A percentile compares a stretch with the other conserved stretches of the same genome.
Conservation (phyloP, 2,113 vertebrate genomes). For the Callipepla californica region DNA sequence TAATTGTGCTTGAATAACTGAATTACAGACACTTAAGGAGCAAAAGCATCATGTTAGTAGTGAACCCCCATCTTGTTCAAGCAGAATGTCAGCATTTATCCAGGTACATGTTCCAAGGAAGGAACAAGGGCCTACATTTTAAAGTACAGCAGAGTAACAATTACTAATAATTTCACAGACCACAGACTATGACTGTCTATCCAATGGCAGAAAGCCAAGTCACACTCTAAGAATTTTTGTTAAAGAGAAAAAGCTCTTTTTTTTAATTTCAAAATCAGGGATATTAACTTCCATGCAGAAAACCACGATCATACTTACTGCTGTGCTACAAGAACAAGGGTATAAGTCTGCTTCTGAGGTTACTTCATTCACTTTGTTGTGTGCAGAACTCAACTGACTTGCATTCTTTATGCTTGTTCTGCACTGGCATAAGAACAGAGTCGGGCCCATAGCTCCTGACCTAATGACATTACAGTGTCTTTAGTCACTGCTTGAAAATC, state of each 20-base stretch:
- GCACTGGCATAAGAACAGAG: background rate
- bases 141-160: background rate
- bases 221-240: background rate
- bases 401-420: background rate
- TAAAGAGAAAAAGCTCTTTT: background rate
- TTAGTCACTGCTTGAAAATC: background rate
- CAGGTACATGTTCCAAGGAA: background rate
- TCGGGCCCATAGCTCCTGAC: background rate
- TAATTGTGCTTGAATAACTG: conserved; percentile 10
- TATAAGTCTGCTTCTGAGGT: background rate
- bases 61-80: background rate
- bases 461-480: background rate
- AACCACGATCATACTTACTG: background rate
- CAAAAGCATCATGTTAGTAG: background rate
- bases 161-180: conserved; percentile 1
- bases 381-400: background rate
- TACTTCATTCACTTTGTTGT: background rate
- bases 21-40: conserved; percentile 15
- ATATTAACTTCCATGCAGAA: background rate
- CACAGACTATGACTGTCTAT: background rate
- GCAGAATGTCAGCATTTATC: conserved; percentile 1
- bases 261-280: background rate
- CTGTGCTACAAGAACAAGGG: background rate
- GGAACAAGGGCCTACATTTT: background rate
- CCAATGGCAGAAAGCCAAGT: background rate